These are phyloP conservation scores for Urocyon cinereoargenteus DNA, from an alignment of 2,797 vertebrate species.

Conservation along the genomic window DNA sequence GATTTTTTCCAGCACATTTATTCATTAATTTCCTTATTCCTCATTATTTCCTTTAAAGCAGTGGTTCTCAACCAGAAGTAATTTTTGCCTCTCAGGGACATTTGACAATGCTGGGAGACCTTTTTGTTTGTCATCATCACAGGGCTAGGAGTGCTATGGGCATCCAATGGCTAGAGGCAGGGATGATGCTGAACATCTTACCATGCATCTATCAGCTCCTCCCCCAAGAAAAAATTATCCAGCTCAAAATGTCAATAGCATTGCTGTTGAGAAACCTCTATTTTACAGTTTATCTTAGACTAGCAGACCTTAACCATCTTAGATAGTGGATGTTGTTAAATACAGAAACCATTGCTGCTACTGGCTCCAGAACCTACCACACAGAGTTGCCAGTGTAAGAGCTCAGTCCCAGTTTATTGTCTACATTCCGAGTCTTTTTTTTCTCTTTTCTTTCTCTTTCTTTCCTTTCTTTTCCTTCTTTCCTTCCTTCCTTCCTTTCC, in stretches of 20 bases:
- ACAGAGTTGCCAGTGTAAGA: background rate
- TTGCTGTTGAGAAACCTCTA: background rate
- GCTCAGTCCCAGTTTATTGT: background rate
- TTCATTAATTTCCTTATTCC: background rate
- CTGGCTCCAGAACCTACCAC: background rate
- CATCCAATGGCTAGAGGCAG: background rate
- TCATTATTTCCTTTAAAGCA: constrained; percentile 13
- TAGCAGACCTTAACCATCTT: background rate
- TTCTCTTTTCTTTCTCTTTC: too few species aligned
- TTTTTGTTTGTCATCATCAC: background rate
- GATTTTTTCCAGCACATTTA: background rate
- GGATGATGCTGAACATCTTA: background rate
- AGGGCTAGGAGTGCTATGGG: background rate
- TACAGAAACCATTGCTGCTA: background rate
- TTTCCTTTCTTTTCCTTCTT: too few species aligned
- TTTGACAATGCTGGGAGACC: background rate
- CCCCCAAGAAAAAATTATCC: background rate
- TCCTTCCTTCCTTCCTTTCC: background rate
- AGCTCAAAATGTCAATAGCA: background rate
- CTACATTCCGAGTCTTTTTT: background rate
- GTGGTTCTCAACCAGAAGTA: background rate
- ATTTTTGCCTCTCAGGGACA: background rate
- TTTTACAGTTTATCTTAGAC: background rate
- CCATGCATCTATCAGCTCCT: background rate
- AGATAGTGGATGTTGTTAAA: background rate